Percentiles rank a stretch among this genome's conserved stretches.
phyloP scores from a whole-genome alignment of 2,113 vertebrate genomes.

The Cavia aperea region DNA sequence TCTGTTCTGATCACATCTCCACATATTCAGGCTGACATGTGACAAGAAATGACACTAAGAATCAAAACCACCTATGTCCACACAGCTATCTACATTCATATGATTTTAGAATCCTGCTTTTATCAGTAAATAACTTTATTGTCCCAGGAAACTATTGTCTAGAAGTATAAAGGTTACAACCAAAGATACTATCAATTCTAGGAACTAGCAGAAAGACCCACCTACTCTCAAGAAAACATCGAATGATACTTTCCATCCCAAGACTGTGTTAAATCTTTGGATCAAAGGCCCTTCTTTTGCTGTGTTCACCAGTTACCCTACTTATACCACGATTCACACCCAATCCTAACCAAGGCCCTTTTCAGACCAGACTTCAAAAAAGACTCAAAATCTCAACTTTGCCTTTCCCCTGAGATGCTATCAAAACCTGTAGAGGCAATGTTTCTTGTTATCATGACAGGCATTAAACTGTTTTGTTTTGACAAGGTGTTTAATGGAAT shows the following conservation, averaged over 20 bases:
- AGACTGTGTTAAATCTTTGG: not conserved
- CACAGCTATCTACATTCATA: not conserved
- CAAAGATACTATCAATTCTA: not conserved
- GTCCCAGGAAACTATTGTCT: not conserved
- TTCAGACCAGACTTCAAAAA: not conserved
- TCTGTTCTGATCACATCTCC: not conserved
- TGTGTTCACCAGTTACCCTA: too few relatives aligned
- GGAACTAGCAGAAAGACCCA: not conserved
- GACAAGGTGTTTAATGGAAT: not conserved
- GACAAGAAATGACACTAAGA: slow-evolving; percentile 49
- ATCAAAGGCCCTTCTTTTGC: not conserved
- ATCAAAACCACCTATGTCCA: not conserved
- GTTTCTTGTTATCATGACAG: too few relatives aligned
- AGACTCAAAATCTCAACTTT: not conserved
- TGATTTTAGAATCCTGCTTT: not conserved
- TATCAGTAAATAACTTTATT: not conserved
- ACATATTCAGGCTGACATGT: not conserved
- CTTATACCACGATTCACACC: not conserved
- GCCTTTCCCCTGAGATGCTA: not conserved
- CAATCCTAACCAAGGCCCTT: not conserved
- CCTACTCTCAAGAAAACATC: not conserved
- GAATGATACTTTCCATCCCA: not conserved
- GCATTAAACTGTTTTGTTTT: not conserved
- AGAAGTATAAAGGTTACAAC: not conserved
- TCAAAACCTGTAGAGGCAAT: not conserved